These are phyloP conservation scores for Entelurus aequoreus DNA, from an alignment of 2,113 vertebrate genomes.

Conservation along the genomic window DNA sequence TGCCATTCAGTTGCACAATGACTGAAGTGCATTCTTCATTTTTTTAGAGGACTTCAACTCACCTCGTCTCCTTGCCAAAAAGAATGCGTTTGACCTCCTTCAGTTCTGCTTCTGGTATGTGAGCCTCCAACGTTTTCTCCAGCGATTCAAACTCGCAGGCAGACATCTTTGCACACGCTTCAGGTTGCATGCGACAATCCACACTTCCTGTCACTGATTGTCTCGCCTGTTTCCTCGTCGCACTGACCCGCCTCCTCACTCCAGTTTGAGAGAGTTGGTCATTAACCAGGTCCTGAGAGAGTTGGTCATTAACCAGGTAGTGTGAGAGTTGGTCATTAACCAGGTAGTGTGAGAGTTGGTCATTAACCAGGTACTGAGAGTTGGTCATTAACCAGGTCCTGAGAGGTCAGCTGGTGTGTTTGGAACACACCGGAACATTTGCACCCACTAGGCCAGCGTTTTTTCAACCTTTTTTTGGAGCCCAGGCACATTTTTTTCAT, in stretches of 20 bases:
- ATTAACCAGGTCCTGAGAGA: conserved; percentile 2
- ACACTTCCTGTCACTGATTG: no score
- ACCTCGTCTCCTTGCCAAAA: conserved; percentile 81
- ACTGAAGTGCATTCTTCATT: neutral
- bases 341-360: no score
- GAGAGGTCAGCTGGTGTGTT: no score
- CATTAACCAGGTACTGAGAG: neutral
- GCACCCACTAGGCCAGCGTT: no score
- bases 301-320: conserved; percentile 7
- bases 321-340: conserved; percentile 2
- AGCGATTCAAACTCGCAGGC: conserved; percentile 66
- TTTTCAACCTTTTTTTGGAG: no score
- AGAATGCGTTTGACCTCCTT: conserved; percentile 78
- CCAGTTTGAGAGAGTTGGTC: neutral
- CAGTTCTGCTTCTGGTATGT: conserved; percentile 75
- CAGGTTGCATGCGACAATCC: neutral
- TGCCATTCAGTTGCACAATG: neutral
- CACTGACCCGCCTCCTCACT: neutral
- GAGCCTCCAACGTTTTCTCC: conserved; percentile 74
- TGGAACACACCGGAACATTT: no score
- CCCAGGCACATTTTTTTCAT: no score
- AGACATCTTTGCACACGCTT: conserved; percentile 63
- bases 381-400: no score
- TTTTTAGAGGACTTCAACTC: conserved; percentile 33
- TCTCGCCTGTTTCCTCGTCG: neutral